Percentiles rank a stretch among this genome's conserved stretches.
Evolutionary conservation across 2,797 vertebrate genomes (phyloP).

Genomic region (Dicrostonyx torquatus): DNA sequence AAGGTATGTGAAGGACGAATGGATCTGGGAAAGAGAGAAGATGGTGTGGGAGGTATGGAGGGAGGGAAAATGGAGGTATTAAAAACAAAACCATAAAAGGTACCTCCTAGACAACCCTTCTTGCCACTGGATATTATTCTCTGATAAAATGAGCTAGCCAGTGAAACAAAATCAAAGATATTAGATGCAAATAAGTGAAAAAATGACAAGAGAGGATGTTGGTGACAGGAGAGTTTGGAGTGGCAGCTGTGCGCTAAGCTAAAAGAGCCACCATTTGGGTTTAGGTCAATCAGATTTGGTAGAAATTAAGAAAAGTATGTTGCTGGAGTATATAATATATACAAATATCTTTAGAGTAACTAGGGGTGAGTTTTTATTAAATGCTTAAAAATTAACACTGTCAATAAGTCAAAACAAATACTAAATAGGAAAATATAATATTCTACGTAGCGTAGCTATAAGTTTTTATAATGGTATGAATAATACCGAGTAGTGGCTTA

Average conservation of each 20-base stretch:
- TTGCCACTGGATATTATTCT: not conserved
- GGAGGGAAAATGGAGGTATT: not conserved
- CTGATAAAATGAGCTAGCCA: not conserved
- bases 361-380: not conserved
- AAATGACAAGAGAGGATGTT: not conserved
- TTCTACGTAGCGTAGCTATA: not conserved
- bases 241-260: not conserved
- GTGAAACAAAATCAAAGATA: not conserved
- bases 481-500: not conserved
- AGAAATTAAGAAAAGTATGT: not conserved
- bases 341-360: not conserved
- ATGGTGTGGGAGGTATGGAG: not conserved
- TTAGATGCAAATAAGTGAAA: not conserved
- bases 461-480: not conserved
- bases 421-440: not conserved
- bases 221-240: not conserved
- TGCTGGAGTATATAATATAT: not conserved
- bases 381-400: not conserved
- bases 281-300: not conserved
- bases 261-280: not conserved
- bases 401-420: not conserved
- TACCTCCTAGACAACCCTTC: not conserved
- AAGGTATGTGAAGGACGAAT: not conserved
- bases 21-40: not conserved
- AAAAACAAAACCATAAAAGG: not conserved